phyloP scores from a whole-genome alignment of 2,888 invertebrate genomes.

The Andrena fulva region DNA sequence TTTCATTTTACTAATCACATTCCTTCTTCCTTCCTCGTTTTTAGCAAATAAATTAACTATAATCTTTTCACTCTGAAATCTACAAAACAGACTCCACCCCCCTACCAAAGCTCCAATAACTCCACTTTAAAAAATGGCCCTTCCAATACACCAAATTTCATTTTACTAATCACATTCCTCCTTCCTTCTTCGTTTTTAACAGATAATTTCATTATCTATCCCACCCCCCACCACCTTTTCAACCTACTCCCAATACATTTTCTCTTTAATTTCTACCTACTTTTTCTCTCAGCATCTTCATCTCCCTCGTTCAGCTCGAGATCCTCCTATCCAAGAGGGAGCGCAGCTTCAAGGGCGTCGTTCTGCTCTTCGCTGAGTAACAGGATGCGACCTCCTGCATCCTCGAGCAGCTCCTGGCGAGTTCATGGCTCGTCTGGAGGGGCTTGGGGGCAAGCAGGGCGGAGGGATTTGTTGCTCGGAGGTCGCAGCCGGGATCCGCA shows the following conservation, averaged over 20 bases:
- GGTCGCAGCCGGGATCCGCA: conserved; percentile 71
- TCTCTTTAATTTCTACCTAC: neutral
- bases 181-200: no score
- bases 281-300: neutral
- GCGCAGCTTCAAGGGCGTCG: conserved; percentile 22
- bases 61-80: no score
- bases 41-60: no score
- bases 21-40: no score
- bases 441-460: conserved; percentile 19
- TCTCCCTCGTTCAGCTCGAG: neutral
- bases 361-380: conserved; percentile 5
- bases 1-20: no score
- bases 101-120: no score
- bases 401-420: conserved; percentile 33
- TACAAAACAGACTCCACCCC: no score
- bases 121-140: no score
- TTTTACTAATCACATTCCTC: no score
- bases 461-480: conserved; percentile 57
- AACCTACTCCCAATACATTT: neutral
- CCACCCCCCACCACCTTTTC: no score
- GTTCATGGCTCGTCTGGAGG: conserved; percentile 47
- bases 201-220: no score
- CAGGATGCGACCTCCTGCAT: conserved; percentile 22
- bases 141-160: no score
- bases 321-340: neutral